Evolutionary conservation across 2,797 vertebrate genomes (phyloP).

Genomic region (Diceros bicornis): DNA sequence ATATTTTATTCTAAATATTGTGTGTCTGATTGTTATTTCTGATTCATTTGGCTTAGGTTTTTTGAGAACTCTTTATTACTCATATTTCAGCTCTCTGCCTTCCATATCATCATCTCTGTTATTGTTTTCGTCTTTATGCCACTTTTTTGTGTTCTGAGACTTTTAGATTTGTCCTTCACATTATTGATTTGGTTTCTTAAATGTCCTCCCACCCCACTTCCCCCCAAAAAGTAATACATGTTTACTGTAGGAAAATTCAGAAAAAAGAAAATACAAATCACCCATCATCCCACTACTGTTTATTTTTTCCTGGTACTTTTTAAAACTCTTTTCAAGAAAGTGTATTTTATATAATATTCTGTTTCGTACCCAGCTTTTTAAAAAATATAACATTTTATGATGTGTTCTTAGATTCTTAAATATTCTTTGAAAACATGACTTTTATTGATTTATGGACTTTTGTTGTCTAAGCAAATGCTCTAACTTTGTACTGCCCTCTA

Average conservation of each 20-base stretch:
- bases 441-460: slow-evolving; percentile 3
- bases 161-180: slow-evolving; percentile 10
- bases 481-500: slow-evolving; percentile 15
- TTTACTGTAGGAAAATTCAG: slow-evolving; percentile 41
- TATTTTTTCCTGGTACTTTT: neutral
- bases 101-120: neutral
- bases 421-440: slow-evolving; percentile 30
- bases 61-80: neutral
- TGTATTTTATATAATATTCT: slow-evolving; percentile 18
- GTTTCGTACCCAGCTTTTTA: slow-evolving; percentile 6
- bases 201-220: neutral
- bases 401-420: slow-evolving; percentile 19
- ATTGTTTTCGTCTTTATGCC: slow-evolving; percentile 5
- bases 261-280: slow-evolving; percentile 59
- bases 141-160: slow-evolving; percentile 12
- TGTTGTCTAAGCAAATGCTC: slow-evolving; percentile 16
- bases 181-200: slow-evolving; percentile 23
- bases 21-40: slow-evolving; percentile 47
- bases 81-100: neutral
- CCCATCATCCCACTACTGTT: neutral
- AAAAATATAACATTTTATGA: slow-evolving; percentile 39
- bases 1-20: neutral
- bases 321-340: slow-evolving; percentile 55
- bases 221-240: neutral
- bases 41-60: neutral